phyloP scores from a whole-genome alignment of 1,140 invertebrate species.

The Drosophila biarmipes region DNA sequence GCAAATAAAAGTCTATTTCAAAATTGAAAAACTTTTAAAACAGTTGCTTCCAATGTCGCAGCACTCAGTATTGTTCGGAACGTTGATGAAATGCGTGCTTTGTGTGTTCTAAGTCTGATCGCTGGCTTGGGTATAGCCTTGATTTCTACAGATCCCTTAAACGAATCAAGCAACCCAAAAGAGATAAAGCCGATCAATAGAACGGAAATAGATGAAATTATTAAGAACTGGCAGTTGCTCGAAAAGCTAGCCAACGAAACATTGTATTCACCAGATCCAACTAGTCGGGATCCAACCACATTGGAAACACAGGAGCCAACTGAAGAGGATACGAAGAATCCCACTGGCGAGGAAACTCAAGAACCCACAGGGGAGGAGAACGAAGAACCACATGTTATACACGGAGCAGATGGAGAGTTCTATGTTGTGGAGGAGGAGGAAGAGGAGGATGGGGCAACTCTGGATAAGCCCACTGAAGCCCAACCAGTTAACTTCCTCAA shows the following conservation, averaged over 20 bases:
- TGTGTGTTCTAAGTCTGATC: constrained; percentile 27
- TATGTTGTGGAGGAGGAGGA: constrained; percentile 17
- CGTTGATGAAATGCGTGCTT: constrained; percentile 43
- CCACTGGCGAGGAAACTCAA: background rate
- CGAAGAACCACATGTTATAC: background rate
- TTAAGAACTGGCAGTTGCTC: constrained; percentile 1
- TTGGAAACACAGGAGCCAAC: constrained; percentile 4
- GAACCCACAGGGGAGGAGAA: background rate
- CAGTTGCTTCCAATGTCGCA: background rate
- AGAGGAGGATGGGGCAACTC: constrained; percentile 9
- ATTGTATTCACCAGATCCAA: constrained; percentile 1
- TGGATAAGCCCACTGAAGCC: constrained; percentile 11
- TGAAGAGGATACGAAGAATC: background rate
- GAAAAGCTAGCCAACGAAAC: constrained; percentile 25
- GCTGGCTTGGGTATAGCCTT: constrained; percentile 4
- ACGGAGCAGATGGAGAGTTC: constrained; percentile 4
- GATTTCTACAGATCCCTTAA: background rate
- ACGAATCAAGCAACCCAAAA: background rate
- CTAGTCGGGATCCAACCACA: too few relatives aligned
- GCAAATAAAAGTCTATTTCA: constrained; percentile 5
- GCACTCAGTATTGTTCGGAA: constrained; percentile 35
- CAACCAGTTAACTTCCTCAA: constrained; percentile 32
- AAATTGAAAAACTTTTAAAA: constrained; percentile 14
- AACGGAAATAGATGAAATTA: constrained; percentile 8
- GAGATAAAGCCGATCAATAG: background rate